phyloP scores from a whole-genome alignment of 1,140 invertebrate genomes.

The Triops cancriformis region DNA sequence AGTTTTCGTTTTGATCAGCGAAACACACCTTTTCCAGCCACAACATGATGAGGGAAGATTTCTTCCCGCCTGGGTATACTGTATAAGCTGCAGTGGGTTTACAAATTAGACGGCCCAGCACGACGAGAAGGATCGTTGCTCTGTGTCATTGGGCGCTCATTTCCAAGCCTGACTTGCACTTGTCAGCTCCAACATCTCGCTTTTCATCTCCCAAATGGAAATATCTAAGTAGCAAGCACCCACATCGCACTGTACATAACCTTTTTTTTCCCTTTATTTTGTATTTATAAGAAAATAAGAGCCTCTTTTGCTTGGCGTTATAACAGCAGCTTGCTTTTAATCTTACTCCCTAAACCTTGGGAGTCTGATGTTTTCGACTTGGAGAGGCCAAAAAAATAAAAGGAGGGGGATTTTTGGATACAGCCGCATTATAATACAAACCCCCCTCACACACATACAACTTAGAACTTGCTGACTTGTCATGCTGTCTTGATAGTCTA shows the following conservation, averaged over 20 bases:
- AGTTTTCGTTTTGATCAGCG: not conserved
- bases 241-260: not conserved
- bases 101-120: slow-evolving; percentile 12
- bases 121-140: slow-evolving; percentile 1
- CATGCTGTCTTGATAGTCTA: slow-evolving; percentile 6
- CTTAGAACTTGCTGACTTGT: not conserved
- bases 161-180: slow-evolving; percentile 8
- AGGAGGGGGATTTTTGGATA: not conserved
- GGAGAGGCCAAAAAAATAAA: not conserved
- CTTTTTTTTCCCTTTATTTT: not conserved
- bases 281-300: not conserved
- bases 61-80: not conserved
- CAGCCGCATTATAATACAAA: slow-evolving; percentile 1
- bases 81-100: not conserved
- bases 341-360: not conserved
- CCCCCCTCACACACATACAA: not conserved
- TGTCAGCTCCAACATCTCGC: slow-evolving; percentile 8
- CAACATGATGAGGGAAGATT: not conserved
- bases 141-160: slow-evolving; percentile 12
- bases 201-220: not conserved
- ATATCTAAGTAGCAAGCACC: not conserved
- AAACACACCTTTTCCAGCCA: not conserved
- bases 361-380: not conserved
- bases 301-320: not conserved
- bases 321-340: not conserved